A percentile compares a stretch with the other conserved stretches of the same genome.
Conservation (phyloP, 2,888 invertebrate genomes). For the Callimorpha dominula region DNA sequence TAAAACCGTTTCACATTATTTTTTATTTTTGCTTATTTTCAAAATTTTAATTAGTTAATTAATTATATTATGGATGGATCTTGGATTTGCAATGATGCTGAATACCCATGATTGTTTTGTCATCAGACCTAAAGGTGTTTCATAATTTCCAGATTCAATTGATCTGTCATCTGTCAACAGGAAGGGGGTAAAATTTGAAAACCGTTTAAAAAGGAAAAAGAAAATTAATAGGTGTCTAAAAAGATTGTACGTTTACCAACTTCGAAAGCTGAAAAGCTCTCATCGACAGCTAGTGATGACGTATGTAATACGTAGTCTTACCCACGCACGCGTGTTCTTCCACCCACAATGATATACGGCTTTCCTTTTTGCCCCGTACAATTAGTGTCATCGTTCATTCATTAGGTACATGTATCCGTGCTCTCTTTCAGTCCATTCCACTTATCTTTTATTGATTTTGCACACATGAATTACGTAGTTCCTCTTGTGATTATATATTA, state of each 20-base stretch:
- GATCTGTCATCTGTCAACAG: no score
- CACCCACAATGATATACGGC: neutral
- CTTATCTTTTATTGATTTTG: neutral
- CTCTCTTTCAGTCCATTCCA: neutral
- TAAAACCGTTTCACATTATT: no score
- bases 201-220: neutral
- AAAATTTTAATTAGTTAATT: no score
- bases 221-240: no score
- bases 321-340: constrained; percentile 3
- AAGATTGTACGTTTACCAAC: neutral
- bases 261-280: neutral
- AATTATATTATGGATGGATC: no score
- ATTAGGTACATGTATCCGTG: neutral
- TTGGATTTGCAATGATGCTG: no score
- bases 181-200: no score
- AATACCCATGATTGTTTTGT: no score
- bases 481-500: neutral
- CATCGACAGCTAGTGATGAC: neutral
- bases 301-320: neutral
- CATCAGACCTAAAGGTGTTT: no score
- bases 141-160: no score
- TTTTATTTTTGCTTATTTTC: no score
- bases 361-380: constrained; percentile 6
- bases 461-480: neutral
- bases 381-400: constrained; percentile 6